A percentile compares a stretch with the other conserved stretches of the same genome.
phyloP scores from a whole-genome alignment of 2,888 invertebrate genomes.

The Nasonia oneida region DNA sequence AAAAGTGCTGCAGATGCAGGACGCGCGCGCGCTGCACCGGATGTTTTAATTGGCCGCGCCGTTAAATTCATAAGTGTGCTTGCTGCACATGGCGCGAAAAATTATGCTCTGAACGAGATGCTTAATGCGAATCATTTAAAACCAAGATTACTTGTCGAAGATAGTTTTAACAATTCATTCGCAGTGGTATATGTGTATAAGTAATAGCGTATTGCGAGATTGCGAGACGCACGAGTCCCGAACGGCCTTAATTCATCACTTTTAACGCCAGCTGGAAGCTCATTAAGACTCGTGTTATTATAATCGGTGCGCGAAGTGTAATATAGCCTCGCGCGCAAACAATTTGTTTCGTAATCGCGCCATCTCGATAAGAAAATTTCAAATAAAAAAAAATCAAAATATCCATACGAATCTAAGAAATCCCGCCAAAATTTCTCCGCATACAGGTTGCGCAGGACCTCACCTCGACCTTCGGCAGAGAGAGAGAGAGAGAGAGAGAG shows the following conservation, averaged over 20 bases:
- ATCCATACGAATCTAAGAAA: not conserved
- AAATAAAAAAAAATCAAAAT: too few relatives aligned
- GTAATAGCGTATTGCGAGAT: not conserved
- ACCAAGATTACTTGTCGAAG: not conserved
- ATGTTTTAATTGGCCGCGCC: conserved; percentile 32
- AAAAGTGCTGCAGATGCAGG: conserved; percentile 9
- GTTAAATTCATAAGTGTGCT: conserved; percentile 33
- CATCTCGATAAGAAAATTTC: not conserved
- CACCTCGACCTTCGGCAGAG: not conserved
- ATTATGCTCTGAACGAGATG: not conserved
- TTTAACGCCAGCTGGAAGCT: not conserved
- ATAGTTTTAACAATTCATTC: conserved; percentile 15
- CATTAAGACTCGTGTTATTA: not conserved
- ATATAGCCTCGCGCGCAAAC: not conserved
- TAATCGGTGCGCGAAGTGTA: not conserved
- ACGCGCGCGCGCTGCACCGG: conserved; percentile 12
- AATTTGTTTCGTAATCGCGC: not conserved
- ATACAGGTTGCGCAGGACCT: not conserved
- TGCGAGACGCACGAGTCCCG: not conserved
- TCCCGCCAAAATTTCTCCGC: not conserved
- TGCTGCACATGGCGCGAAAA: not conserved
- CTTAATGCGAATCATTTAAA: not conserved
- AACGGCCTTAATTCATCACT: not conserved
- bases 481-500: too few relatives aligned
- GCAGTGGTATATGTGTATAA: not conserved